phyloP scores from a whole-genome alignment of 2,888 invertebrate species.

The Tenthredo mesomela region DNA sequence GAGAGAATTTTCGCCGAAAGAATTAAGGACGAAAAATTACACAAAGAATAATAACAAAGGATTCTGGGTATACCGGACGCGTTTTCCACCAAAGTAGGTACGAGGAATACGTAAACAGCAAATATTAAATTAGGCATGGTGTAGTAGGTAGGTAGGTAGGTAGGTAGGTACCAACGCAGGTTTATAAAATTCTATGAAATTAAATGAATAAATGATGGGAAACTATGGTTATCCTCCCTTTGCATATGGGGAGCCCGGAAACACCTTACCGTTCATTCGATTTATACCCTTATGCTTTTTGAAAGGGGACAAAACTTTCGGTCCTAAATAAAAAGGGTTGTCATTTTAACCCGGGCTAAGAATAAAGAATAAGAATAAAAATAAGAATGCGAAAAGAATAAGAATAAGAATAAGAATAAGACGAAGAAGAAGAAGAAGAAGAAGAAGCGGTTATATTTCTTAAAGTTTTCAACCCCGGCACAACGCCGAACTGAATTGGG shows the following conservation, averaged over 20 bases:
- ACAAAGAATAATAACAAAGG: conserved; percentile 57
- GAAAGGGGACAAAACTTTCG: conserved; percentile 36
- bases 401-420: neutral
- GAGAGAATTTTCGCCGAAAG: conserved; percentile 36
- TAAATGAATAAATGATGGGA: no score
- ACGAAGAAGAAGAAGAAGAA: neutral
- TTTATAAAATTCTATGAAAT: no score
- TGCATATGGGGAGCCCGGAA: no score
- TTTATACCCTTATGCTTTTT: conserved; percentile 61
- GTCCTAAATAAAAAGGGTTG: conserved; percentile 76
- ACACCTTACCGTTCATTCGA: no score
- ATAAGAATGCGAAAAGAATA: conserved; percentile 19
- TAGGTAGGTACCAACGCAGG: no score
- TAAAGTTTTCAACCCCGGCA: conserved; percentile 20
- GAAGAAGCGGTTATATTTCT: conserved; percentile 15
- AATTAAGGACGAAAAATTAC: conserved; percentile 21
- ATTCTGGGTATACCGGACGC: neutral
- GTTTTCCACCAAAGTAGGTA: no score
- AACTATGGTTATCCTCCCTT: no score
- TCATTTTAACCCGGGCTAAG: conserved; percentile 62
- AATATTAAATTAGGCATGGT: conserved; percentile 61
- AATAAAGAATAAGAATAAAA: neutral
- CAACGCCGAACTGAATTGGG: conserved; percentile 26
- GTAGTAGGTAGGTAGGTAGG: no score
- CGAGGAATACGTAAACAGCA: conserved; percentile 10